Base-by-base conservation (phyloP, 2,113 vertebrate species). In the Seriola aureovittata region DNA sequence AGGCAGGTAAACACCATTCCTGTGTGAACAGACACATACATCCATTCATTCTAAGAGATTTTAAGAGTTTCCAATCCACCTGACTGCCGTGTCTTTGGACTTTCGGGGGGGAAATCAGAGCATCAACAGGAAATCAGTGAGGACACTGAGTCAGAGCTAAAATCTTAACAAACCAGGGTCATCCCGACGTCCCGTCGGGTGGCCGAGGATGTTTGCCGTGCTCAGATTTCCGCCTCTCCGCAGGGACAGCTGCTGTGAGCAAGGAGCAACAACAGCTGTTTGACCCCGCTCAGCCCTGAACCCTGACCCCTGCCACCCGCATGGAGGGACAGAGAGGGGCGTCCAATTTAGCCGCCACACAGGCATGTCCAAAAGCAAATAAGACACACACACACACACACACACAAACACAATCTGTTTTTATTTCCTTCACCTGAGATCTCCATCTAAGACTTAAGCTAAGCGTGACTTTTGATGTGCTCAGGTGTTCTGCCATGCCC, bases 251-350 rank as follows among this genome's bases (percentile, higher is more conserved):
- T 87, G 93, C 89, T 73, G 76, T 19, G 84, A 90, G 78, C 46
- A 21, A 77, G 73, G 58, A 88, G 92, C 91, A 93, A 92, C 94
- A 95, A 93, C 94, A 95, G 93, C 93, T 94, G 93, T 88, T 78
- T 92, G 94, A 93, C 92, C 92, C 86, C 0, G 0, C 54, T 83
- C 46, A 19, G 77, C 68, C 71, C 80, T 60, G 71, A 89, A 34
- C 90, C 44, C 77, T 89, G 84, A 93, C 91, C 90, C 29, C 66
- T 1, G 4, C 36, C 55, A n/a, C 85, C 88, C 88, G 88, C 89
- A 21, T 23, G 12, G 81, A 85, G 81, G 66, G 78, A 74, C 21
- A 46, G 60, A 48, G 58, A 17, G 73, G 42, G 42, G 46, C 8
- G 64, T 84, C 83, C 55, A 19, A 75, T 89, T 89, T 79, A 83